Conservation (phyloP, 2,797 vertebrate species). For the Anguilla pacifica region DNA sequence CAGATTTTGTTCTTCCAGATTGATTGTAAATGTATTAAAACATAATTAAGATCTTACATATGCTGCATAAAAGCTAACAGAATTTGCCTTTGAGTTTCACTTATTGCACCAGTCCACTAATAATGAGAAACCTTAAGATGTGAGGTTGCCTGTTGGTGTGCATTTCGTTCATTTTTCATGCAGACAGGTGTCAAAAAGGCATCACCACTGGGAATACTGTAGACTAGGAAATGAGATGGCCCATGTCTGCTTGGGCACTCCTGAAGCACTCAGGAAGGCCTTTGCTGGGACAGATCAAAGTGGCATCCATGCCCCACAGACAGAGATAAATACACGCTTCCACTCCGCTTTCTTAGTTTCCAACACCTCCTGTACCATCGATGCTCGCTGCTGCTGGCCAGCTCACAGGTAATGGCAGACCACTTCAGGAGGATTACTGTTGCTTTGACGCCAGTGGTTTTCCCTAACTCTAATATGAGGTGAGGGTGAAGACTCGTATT, state of each 20-base stretch:
- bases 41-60: too few relatives aligned
- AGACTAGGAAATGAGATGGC: background rate
- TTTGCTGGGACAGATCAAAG: slow-evolving; percentile 67
- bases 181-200: slow-evolving; percentile 50
- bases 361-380: slow-evolving; percentile 64
- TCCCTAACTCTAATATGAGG: slow-evolving; percentile 45
- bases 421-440: slow-evolving; percentile 69
- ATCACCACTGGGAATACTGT: slow-evolving; percentile 1
- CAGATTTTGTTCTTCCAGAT: too few relatives aligned
- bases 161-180: slow-evolving; percentile 33
- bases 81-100: background rate
- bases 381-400: slow-evolving; percentile 54
- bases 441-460: slow-evolving; percentile 59
- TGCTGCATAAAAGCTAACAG: too few relatives aligned
- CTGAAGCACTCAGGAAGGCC: slow-evolving; percentile 48
- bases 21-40: too few relatives aligned
- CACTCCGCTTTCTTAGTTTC: slow-evolving; percentile 71
- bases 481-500: slow-evolving; percentile 37
- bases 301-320: slow-evolving; percentile 69
- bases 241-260: background rate
- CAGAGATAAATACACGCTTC: slow-evolving; percentile 78
- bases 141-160: background rate
- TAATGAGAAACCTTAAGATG: background rate
- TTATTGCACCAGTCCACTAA: slow-evolving; percentile 15
- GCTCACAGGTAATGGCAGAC: slow-evolving; percentile 71